Base-by-base conservation (phyloP, 2,888 invertebrate genomes). In the Drosophila recens region DNA sequence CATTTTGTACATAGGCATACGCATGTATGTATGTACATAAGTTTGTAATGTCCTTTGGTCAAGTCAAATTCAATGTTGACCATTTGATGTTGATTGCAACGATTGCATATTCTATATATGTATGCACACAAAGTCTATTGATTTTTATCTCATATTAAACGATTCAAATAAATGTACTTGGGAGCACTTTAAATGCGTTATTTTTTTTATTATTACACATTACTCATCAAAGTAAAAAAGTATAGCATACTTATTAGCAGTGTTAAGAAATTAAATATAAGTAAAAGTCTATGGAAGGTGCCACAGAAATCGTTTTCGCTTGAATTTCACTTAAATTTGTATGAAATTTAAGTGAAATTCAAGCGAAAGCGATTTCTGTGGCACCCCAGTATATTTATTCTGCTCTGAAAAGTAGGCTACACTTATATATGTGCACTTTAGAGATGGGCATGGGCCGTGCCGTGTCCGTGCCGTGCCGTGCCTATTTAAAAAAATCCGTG, bases 11-110 rank as follows among this genome's bases (percentile, higher is more conserved):
- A 42, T 48, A 30, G n/a, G 30, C 23, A n/a, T 40, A 20, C 34
- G 53, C 42, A 20, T 49, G 11, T 33, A 17, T 17, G 17, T 17
- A 15, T 52, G n/a, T 40, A 23, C 23, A 23, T 23, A 46, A 13
- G 42, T 51, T 17, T 66, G 20, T 34, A 72, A 69, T 75, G 57
- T 57, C 42, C 61, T 17, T 52, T 61, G 59, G 56, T 67, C 66
- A 72, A 66, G 61, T 72, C 63, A 64, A 46, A 67, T 65, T 67
- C 54, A 80, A 68, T 81, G 65, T 53, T 70, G 52, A 66, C 65
- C 68, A 57, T 65, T 70, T 70, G 52, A 72, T 69, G 68, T 67
- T 75, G 68, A 85, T 73, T 80, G 62, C 69, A 68, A 66, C 66
- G 38, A 65, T 67, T 72, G 11, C 59, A 56, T 59, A 9, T 27